phyloP scores from a whole-genome alignment of 30 jellyfish, hydroid and myxozoan species.

The Cassiopea xamachana region DNA sequence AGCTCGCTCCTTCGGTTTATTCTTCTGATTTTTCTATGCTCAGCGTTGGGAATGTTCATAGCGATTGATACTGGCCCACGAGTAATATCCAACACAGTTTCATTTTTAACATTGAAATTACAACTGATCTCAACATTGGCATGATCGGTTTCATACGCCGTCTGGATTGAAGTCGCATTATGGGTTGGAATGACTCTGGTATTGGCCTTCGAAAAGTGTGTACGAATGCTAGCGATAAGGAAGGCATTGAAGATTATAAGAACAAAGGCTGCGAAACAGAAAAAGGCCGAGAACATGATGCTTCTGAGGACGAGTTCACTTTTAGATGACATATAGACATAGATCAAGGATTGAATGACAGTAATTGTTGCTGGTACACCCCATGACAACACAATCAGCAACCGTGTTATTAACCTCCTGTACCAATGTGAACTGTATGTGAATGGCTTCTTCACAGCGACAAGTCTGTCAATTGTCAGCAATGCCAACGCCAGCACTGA shows the following conservation, averaged over 20 bases:
- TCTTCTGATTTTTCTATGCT: background rate
- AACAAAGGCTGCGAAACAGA: conserved; percentile 28
- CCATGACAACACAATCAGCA: conserved; percentile 28
- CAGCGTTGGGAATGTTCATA: background rate
- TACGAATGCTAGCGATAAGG: conserved; percentile 28
- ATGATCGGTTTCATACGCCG: background rate
- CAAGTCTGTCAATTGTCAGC: conserved; percentile 57
- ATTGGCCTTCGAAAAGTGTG: conserved; percentile 24
- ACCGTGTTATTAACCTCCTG: conserved; percentile 33
- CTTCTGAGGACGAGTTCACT: conserved; percentile 53
- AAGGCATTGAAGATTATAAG: conserved; percentile 17
- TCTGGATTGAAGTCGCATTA: background rate
- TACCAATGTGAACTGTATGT: conserved; percentile 34
- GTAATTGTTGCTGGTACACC: conserved; percentile 32
- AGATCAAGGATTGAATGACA: conserved; percentile 36
- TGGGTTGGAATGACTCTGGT: background rate
- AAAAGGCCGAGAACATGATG: conserved; percentile 27
- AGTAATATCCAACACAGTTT: background rate
- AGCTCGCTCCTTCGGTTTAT: conserved; percentile 20
- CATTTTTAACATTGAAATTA: background rate
- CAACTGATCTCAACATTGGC: background rate
- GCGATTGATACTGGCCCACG: background rate
- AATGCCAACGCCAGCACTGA: conserved; percentile 50
- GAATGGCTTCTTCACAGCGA: conserved; percentile 68
- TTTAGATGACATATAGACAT: conserved; percentile 21